These are phyloP conservation scores for Oxyura jamaicensis DNA, from an alignment of 2,113 vertebrate species.

Conservation along the genomic window DNA sequence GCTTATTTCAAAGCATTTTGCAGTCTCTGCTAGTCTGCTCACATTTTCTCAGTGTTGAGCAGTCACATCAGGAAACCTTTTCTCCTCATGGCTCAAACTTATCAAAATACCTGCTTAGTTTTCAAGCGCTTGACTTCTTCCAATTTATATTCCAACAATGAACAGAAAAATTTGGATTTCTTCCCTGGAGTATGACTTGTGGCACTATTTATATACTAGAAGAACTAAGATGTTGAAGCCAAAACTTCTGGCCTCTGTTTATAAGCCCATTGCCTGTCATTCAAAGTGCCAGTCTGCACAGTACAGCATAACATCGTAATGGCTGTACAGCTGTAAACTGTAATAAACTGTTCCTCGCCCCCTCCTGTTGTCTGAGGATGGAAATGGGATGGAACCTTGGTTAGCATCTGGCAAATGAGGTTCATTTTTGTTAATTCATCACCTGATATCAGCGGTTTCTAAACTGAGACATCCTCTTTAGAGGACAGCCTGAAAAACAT, in stretches of 20 bases:
- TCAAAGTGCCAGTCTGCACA: background rate
- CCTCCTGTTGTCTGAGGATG: background rate
- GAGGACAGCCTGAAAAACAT: background rate
- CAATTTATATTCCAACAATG: background rate
- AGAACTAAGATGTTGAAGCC: background rate
- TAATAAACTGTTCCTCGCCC: background rate
- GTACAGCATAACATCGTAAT: background rate
- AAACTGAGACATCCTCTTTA: background rate
- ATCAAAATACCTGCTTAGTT: background rate
- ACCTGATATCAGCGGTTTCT: background rate
- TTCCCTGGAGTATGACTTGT: background rate
- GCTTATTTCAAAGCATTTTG: conserved; percentile 23
- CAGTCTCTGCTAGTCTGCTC: background rate
- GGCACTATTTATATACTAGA: background rate
- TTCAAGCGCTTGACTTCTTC: background rate
- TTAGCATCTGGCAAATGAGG: background rate
- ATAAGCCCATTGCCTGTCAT: background rate
- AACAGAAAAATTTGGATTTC: background rate
- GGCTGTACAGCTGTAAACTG: background rate
- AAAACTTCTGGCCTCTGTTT: background rate
- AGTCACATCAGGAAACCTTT: background rate
- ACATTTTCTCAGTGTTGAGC: background rate
- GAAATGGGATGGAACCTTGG: background rate
- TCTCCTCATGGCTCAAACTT: background rate
- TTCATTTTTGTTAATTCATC: background rate